phyloP scores from a whole-genome alignment of 1,140 invertebrate genomes.

The Lepidurus couesii region DNA sequence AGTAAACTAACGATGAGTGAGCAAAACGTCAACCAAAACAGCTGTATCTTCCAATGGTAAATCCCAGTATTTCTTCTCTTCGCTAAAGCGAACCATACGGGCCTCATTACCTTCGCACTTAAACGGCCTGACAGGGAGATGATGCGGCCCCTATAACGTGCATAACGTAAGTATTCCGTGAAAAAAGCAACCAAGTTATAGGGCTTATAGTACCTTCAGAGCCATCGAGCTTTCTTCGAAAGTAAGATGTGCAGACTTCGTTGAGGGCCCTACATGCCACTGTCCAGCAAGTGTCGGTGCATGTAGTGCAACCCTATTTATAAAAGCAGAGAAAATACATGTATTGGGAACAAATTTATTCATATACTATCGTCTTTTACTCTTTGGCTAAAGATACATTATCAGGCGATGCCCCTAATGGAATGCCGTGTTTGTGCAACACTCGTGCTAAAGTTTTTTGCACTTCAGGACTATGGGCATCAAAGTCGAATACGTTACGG shows the following conservation, averaged over 20 bases:
- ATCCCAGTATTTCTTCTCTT: slow-evolving; percentile 3
- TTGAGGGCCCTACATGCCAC: background rate
- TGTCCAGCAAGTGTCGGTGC: background rate
- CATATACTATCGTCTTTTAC: slow-evolving; percentile 44
- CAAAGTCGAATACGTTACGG: slow-evolving; percentile 95
- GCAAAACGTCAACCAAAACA: background rate
- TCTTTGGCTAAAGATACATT: slow-evolving; percentile 48
- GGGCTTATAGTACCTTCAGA: background rate
- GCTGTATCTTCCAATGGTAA: background rate
- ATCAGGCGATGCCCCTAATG: slow-evolving; percentile 54
- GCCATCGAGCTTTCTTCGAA: background rate
- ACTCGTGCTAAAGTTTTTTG: slow-evolving; percentile 70
- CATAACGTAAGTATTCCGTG: no score
- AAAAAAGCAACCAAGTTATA: background rate
- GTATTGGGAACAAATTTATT: slow-evolving; percentile 23
- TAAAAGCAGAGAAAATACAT: background rate
- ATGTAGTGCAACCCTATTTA: background rate
- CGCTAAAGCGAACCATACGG: background rate
- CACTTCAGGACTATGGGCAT: slow-evolving; percentile 77
- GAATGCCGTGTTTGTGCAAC: slow-evolving; percentile 76
- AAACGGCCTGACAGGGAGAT: slow-evolving; percentile 15
- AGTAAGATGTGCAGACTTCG: background rate
- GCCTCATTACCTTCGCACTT: background rate
- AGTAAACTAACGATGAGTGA: background rate
- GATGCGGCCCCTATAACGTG: background rate